Base-by-base conservation (phyloP, 2,797 vertebrate genomes). In the Urosaurus nigricauda region DNA sequence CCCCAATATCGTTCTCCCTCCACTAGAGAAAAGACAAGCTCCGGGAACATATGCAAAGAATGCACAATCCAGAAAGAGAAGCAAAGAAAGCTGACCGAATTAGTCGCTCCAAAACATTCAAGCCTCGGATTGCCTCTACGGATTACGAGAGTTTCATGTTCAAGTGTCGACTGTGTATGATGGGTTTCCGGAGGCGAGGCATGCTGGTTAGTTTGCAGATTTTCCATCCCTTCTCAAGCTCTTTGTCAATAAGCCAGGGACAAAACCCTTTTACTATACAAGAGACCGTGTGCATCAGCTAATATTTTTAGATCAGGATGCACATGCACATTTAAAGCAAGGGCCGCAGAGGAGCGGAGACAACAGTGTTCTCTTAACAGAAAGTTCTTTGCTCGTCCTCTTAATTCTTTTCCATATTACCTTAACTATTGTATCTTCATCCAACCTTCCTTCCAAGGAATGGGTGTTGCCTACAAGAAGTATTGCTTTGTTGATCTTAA, bases 91-190 rank as follows among this genome's bases (percentile, higher is more conserved):
- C 98, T 0, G 98, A 99, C 93, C 97, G 98, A 6, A 98, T 98
- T 91, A 98, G 98, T 91, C 98, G 98, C 89, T 98, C 98, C 74
- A 99, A 99, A 94, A 96, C 98, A 0, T 98, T 99, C 91, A 99
- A 99, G 89, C 98, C 98, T 24, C 99, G 99, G 12, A 97, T 98
- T 1, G 98, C 98, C 0, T 98, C 98, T 92, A 98, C 98, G 0
- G 99, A 99, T 96, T 98, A 99, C 0, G 99, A 99, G 94, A 99
- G 98, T 97, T 99, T 99, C 95, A 98, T 99, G 93, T 99, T 99
- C 96, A 99, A 99, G 95, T 99, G 99, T 94, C 97, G 99, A 7
- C 95, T 99, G 60, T 99, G 99, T 71, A 99, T 99, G 99, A 99
- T 99, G 99, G 99, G 99, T 17, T 99, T 99, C 96, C 97, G 99